Evolutionary conservation across 92 coral and sea anemone genomes (phyloP), one percentile per base, ranked within the genome.

Genomic region (Bergia puertoricense): DNA sequence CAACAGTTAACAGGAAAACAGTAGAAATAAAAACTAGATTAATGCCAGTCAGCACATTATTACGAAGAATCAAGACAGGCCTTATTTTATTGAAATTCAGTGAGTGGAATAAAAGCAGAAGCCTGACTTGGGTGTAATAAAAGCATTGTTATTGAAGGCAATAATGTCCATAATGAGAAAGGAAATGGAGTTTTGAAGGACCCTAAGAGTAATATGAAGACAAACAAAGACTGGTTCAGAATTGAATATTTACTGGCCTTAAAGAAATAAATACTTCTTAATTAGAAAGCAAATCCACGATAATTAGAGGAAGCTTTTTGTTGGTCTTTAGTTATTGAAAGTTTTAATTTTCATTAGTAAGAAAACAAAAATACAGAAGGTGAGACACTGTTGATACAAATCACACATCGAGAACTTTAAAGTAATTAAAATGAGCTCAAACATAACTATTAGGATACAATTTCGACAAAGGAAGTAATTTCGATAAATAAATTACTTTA

Each of bases 131-230:
- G 86, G 48, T 43, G 79, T 54, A 48, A 84, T 84, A 69, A 30
- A 44, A 84, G 54, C 50, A 39, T 15, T 54, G 66, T 37, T 23
- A 69, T 45, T 72, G 13, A 69, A 20, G 42, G 44, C 44, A 54
- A 38, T 84, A 71, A 84, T 48, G 44, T 23, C 48, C 13, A 13
- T 73, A 69, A 84, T 69, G n/a, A 71, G 51, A 84, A 72, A 84
- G 87, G 87, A 84, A 84, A 71, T 84, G 9, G 11, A 84, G 79
- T 68, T 69, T 84, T 69, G 62, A 46, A 84, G 46, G 79, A 46
- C 30, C 44, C 22, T 50, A 45, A 84, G 50, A 82, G 41, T 38
- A 71, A 73, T 46, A 66, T 71, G 77, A 71, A 46, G 87, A 84
- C 48, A 84, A 84, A 44, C 66, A 84, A 46, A 18, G 62, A 46